These are phyloP conservation scores for Anniella stebbinsi DNA, from an alignment of 2,797 vertebrate species.

Conservation along the genomic window DNA sequence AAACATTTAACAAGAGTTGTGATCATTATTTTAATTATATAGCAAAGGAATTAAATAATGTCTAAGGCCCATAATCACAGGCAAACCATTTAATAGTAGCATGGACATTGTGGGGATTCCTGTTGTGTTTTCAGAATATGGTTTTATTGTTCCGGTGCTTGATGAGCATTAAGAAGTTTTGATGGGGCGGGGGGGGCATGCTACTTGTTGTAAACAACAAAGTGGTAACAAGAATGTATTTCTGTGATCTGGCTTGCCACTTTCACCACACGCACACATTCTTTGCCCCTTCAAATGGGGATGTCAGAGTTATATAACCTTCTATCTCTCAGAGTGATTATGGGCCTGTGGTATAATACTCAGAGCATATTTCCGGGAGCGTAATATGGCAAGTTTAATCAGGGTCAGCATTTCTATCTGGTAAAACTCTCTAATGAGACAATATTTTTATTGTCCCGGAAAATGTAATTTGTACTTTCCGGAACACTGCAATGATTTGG, in stretches of 20 bases:
- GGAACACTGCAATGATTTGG: conserved; percentile 22
- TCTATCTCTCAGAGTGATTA: conserved; percentile 30
- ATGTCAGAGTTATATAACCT: neutral
- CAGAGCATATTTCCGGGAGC: neutral
- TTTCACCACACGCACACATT: neutral
- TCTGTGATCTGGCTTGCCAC: neutral
- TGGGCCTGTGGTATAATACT: conserved; percentile 10
- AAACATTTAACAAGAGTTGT: conserved; percentile 28
- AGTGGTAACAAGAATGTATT: neutral
- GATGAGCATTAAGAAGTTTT: neutral
- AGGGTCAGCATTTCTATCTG: conserved; percentile 21
- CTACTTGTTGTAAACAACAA: conserved; percentile 3
- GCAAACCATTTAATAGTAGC: neutral
- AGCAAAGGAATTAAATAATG: neutral
- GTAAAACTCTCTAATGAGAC: neutral
- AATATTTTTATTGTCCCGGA: conserved; percentile 6
- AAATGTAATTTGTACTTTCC: conserved; percentile 25
- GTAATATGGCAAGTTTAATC: conserved; percentile 16
- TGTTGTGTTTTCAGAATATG: neutral
- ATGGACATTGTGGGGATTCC: neutral
- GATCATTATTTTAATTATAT: conserved; percentile 43
- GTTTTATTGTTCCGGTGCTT: conserved; percentile 25
- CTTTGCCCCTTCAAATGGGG: neutral
- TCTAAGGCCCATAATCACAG: neutral
- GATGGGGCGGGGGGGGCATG: neutral